Base-by-base conservation (phyloP, 2,888 invertebrate species). In the Rambutsinella grinnellia region DNA sequence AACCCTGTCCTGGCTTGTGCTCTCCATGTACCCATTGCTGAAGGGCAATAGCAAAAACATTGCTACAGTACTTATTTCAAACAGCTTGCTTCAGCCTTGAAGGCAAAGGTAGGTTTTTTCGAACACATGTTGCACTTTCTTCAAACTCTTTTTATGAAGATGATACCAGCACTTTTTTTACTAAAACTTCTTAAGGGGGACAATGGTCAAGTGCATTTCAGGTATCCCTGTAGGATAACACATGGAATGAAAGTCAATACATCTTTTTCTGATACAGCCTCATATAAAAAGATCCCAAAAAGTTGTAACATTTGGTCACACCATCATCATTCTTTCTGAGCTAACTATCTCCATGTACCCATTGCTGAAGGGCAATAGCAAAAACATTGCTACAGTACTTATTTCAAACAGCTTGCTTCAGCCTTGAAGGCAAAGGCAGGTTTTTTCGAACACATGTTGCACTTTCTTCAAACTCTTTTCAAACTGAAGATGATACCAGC, bases 1-100 rank as follows among this genome's bases (percentile, higher is more conserved):
- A 62, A 71, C 58, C 58, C 27, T 58, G 49, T 54, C 24, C 8
- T 36, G 54, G 28, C 57, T 57, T 63, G 49, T 57, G 58, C 65
- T 65, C 51, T 36, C 36, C 36, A 5, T 65, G 51, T 71, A 58
- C 13, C 36, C 13, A 13, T n/a, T 58, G 56, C 71, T 71, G 71
- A 56, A 71, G 71, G 71, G 71, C 71, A 71, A 71, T 71, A 56
- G 71, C 71, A 71, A 71, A 71, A 71, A 71, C 71, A 71, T 71
- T 71, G 65, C 36, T 36, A 36, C 36, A 36, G 61, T 70, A 51
- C 62, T 24, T 54, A 28, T 71, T 63, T 28, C 19, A 67, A 71
- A 36, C 57, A 65, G 53, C 65, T 36, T 71, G 57, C 47, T 71
- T 65, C 58, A 65, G 49, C 65, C 65, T 65, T 51, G 58, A 51